phyloP scores from a whole-genome alignment of 2,888 invertebrate genomes.

The Ariolimax columbianus region DNA sequence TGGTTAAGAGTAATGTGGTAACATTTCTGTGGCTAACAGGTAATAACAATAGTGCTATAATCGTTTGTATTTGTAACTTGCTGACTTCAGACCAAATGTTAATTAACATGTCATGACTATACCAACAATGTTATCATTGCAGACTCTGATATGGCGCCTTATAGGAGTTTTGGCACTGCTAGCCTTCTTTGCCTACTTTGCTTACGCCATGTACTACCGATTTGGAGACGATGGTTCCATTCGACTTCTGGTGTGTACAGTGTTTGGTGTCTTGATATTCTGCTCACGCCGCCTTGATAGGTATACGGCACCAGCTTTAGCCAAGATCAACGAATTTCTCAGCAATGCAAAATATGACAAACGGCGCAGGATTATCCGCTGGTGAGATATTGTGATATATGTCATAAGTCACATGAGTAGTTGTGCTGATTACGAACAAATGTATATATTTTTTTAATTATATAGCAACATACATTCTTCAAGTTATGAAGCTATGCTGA shows the following conservation, averaged over 20 bases:
- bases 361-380: conserved; percentile 35
- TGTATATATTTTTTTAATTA: no score
- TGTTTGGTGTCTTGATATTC: conserved; percentile 56
- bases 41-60: no score
- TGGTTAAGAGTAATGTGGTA: no score
- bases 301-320: not conserved
- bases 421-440: no score
- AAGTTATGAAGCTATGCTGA: no score
- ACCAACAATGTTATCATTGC: no score
- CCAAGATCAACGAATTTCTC: conserved; percentile 12
- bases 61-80: no score
- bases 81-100: no score
- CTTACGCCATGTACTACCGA: conserved; percentile 65
- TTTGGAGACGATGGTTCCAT: conserved; percentile 70
- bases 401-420: no score
- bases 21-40: no score
- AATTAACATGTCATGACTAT: no score
- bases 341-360: conserved; percentile 5
- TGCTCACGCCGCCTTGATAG: not conserved
- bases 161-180: conserved; percentile 47
- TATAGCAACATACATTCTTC: no score
- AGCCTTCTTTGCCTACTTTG: conserved; percentile 69
- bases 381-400: conserved; percentile 17
- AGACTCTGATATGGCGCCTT: conserved; percentile 40
- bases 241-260: conserved; percentile 69